Evolutionary conservation across 2,797 vertebrate species (phyloP).

Genomic region (Rhabdophis nuchalis): DNA sequence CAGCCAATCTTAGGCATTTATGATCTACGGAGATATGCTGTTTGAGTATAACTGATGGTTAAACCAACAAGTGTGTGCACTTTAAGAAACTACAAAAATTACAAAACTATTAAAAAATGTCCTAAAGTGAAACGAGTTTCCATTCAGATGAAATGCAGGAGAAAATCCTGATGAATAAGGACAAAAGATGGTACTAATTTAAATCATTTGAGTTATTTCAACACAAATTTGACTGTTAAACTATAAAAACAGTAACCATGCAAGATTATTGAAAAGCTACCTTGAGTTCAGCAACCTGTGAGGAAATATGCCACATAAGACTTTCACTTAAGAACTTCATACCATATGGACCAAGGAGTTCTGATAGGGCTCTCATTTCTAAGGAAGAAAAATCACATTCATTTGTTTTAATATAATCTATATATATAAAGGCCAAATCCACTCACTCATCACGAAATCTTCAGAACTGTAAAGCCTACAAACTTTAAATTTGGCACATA

Average conservation of each 20-base stretch:
- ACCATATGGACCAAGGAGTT: constrained; percentile 94
- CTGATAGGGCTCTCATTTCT: constrained; percentile 97
- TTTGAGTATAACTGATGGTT: background rate
- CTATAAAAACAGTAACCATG: background rate
- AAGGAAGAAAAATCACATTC: constrained; percentile 52
- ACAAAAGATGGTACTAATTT: background rate
- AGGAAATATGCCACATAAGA: constrained; percentile 99
- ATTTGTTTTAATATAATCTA: background rate
- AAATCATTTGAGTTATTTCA: background rate
- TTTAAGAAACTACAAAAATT: background rate
- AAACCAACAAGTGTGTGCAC: background rate
- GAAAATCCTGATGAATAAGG: background rate
- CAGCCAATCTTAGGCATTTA: background rate
- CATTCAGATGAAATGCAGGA: background rate
- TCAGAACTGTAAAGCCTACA: no score
- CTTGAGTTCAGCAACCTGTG: constrained; percentile 98
- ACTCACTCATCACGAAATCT: no score
- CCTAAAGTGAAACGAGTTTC: background rate
- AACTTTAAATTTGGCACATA: no score
- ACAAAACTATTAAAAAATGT: background rate
- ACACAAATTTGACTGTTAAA: background rate
- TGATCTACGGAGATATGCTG: background rate
- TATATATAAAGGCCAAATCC: no score
- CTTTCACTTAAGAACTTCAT: constrained; percentile 99
- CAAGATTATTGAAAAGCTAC: constrained; percentile 66